Conservation (phyloP, 2,797 vertebrate species). For the Diplodus sargus region DNA sequence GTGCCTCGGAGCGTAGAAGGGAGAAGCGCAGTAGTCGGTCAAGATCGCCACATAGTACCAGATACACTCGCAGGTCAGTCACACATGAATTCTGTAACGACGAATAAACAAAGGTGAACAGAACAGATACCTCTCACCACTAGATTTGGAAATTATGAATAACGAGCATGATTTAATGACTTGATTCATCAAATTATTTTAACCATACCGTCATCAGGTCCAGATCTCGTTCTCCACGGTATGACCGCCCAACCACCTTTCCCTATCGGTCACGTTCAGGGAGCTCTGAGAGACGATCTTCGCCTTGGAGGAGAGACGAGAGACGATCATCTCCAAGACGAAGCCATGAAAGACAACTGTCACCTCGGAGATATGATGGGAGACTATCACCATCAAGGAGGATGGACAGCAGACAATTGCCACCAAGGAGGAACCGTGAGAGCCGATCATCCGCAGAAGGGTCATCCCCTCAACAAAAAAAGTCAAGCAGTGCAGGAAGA, state of each 20-base stretch:
- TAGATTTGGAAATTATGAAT: not conserved
- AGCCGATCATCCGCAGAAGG: not conserved
- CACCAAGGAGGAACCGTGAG: not conserved
- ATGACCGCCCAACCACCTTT: not conserved
- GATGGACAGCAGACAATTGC: not conserved
- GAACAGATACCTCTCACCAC: not conserved
- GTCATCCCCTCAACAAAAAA: not conserved
- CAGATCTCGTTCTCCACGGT: conserved; percentile 65
- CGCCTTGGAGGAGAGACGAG: not conserved
- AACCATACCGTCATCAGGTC: conserved; percentile 34
- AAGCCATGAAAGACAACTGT: not conserved
- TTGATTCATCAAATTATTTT: not conserved
- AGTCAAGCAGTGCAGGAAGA: conserved; percentile 58
- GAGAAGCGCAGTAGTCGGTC: conserved; percentile 35
- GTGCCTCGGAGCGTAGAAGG: conserved; percentile 73
- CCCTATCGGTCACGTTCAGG: conserved; percentile 40
- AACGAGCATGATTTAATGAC: not conserved
- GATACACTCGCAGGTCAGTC: conserved; percentile 58
- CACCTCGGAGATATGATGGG: conserved; percentile 16
- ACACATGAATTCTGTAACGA: not conserved
- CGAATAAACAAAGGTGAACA: not conserved
- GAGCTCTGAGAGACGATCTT: conserved; percentile 30
- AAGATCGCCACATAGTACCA: conserved; percentile 22
- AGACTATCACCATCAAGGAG: not conserved
- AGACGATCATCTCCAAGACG: conserved; percentile 10